These are phyloP conservation scores for Tetropium fuscum DNA, from an alignment of 2,888 invertebrate species.

Conservation along the genomic window DNA sequence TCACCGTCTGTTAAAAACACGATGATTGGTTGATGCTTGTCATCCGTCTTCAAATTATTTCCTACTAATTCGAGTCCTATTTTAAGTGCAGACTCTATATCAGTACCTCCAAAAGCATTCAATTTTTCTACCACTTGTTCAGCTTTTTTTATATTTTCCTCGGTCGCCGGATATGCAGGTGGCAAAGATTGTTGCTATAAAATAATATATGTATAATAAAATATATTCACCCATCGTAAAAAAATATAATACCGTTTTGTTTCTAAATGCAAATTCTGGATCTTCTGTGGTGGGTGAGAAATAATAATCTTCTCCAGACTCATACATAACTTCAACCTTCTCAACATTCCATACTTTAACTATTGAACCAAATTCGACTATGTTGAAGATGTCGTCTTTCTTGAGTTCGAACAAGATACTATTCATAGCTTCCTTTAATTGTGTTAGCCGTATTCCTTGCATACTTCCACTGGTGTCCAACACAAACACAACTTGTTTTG, in stretches of 20 bases:
- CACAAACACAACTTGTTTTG: conserved; percentile 80
- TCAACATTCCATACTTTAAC: conserved; percentile 69
- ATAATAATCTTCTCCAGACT: conserved; percentile 42
- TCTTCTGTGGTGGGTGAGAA: conserved; percentile 22
- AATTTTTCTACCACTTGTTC: conserved; percentile 70
- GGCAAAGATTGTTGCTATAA: conserved; percentile 60
- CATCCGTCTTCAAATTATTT: conserved; percentile 45
- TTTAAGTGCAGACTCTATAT: conserved; percentile 75
- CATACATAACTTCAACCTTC: conserved; percentile 60
- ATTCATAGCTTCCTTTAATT: conserved; percentile 76
- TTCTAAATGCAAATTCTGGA: conserved; percentile 27
- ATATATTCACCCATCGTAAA: not conserved
- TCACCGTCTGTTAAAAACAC: conserved; percentile 78
- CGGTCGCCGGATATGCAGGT: conserved; percentile 68
- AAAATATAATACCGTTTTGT: conserved; percentile 31
- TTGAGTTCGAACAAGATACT: conserved; percentile 75
- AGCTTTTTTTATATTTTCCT: conserved; percentile 72
- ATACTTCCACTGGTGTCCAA: conserved; percentile 83
- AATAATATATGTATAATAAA: not conserved
- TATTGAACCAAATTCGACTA: conserved; percentile 75
- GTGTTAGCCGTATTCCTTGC: conserved; percentile 75
- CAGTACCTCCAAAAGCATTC: conserved; percentile 73
- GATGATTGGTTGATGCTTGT: conserved; percentile 71
- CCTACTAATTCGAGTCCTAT: conserved; percentile 64
- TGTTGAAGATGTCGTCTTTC: conserved; percentile 74